Percentiles rank a stretch among this genome's conserved stretches.
Conservation (phyloP, 2,888 invertebrate genomes). For the Hirtodrosophila duncani region DNA sequence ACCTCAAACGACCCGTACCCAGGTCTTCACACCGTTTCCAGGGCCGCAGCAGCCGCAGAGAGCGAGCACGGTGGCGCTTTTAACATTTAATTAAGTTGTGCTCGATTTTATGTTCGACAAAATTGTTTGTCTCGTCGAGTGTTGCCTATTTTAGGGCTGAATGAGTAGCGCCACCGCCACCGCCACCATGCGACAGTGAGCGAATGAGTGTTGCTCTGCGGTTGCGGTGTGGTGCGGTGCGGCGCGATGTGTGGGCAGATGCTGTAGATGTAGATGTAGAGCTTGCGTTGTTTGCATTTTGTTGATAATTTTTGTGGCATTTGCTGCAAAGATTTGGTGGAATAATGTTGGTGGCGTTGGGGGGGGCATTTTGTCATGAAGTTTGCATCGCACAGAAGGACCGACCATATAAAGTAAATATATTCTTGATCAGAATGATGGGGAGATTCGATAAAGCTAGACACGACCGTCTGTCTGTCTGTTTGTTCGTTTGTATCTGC, state of each 20-base stretch:
- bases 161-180: conserved; percentile 32
- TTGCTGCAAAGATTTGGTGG: conserved; percentile 28
- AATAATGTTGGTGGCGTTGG: conserved; percentile 4
- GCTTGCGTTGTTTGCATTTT: conserved; percentile 21
- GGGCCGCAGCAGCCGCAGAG: conserved; percentile 46
- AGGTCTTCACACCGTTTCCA: conserved; percentile 26
- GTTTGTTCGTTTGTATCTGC: no score
- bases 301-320: conserved; percentile 33
- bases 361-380: background rate
- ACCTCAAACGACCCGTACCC: conserved; percentile 9
- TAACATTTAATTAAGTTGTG: conserved; percentile 72
- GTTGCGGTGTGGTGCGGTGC: no score
- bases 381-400: no score
- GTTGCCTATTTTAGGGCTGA: conserved; percentile 31
- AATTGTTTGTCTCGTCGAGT: conserved; percentile 52
- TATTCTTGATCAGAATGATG: no score
- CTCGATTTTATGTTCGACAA: conserved; percentile 69
- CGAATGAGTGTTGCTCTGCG: conserved; percentile 32
- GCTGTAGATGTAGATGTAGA: conserved; percentile 23
- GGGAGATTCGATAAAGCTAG: no score
- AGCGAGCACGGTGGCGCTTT: conserved; percentile 61
- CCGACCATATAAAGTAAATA: no score
- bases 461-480: no score
- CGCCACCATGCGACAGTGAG: conserved; percentile 5
- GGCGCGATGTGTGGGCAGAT: conserved; percentile 31